Evolutionary conservation across 2,888 invertebrate species (phyloP).

Genomic region (Camponotus fellah): DNA sequence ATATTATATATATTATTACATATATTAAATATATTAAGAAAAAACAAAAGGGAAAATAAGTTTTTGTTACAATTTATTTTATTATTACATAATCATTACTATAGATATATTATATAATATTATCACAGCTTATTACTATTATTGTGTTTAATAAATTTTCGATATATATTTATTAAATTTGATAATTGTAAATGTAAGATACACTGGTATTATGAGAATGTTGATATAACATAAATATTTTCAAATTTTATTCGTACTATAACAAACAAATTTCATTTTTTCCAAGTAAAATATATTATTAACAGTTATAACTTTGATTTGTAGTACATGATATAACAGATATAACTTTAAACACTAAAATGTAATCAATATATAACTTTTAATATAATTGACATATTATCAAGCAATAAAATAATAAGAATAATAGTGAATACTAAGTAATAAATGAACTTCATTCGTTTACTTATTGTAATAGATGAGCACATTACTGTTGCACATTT

Average conservation of each 20-base stretch:
- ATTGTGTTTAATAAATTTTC: conserved; percentile 53
- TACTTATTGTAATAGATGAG: conserved; percentile 25
- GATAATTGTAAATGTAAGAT: conserved; percentile 21
- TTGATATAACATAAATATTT: conserved; percentile 27
- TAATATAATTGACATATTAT: conserved; percentile 1
- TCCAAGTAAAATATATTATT: neutral
- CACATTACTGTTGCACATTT: conserved; percentile 14
- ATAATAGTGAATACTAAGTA: neutral
- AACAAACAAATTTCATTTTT: conserved; percentile 6
- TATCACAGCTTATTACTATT: conserved; percentile 84
- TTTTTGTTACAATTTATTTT: conserved; percentile 61
- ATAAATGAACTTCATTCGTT: conserved; percentile 23
- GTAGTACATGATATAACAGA: neutral
- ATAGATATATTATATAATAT: conserved; percentile 76
- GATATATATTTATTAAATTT: conserved; percentile 60
- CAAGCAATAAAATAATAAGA: neutral
- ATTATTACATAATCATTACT: conserved; percentile 72
- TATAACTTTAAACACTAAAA: conserved; percentile 4
- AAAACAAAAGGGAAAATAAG: conserved; percentile 50
- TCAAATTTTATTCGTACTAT: conserved; percentile 36
- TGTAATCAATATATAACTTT: neutral
- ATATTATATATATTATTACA: conserved; percentile 39
- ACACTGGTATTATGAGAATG: conserved; percentile 22
- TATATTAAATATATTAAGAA: conserved; percentile 50
- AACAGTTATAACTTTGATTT: neutral